These are phyloP conservation scores for Magallana nippona DNA, from an alignment of 2,888 invertebrate genomes.

Conservation along the genomic window DNA sequence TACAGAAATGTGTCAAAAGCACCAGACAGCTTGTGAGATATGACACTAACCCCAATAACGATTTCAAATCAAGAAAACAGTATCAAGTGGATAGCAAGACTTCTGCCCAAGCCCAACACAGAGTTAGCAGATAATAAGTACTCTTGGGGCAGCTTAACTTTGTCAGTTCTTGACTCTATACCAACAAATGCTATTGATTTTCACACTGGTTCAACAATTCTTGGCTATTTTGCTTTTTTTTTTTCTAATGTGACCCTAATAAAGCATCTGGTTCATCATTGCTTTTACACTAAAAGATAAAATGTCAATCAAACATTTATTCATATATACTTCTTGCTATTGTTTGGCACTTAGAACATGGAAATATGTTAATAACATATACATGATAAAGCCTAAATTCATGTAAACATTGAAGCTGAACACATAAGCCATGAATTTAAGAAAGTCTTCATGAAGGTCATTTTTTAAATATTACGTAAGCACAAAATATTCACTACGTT, in stretches of 20 bases:
- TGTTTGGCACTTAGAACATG: no score
- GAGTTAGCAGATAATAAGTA: conserved; percentile 28
- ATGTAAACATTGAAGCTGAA: no score
- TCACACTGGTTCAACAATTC: conserved; percentile 14
- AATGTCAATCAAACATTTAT: no score
- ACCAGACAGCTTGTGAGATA: neutral
- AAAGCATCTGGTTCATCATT: neutral
- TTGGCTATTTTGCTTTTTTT: neutral
- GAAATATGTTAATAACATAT: no score
- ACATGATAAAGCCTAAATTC: no score
- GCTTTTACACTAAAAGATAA: neutral
- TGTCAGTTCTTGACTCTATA: conserved; percentile 23
- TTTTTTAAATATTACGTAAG: no score
- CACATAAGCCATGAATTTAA: no score
- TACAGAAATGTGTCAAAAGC: neutral
- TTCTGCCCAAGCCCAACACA: neutral
- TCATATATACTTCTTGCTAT: no score
- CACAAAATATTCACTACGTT: no score
- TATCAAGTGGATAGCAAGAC: neutral
- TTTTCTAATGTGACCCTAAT: neutral
- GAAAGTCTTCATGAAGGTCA: no score
- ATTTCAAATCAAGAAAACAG: neutral
- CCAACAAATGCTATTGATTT: conserved; percentile 28
- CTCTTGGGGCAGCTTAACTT: conserved; percentile 29
- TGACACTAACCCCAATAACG: neutral